Conservation (phyloP, 2,797 vertebrate genomes). For the Scyliorhinus canicula region DNA sequence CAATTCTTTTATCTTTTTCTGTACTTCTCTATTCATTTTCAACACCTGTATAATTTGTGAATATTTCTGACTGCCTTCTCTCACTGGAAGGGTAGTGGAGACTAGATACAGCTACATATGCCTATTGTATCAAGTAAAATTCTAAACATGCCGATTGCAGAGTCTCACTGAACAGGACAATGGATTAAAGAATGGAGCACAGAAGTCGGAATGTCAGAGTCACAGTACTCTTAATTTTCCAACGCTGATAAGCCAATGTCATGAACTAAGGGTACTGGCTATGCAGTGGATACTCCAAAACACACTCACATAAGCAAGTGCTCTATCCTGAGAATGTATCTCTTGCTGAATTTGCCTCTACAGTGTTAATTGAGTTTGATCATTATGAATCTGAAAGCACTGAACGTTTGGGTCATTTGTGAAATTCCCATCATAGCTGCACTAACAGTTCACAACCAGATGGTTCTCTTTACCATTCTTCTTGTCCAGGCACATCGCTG, state of each 20-base stretch:
- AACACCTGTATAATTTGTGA: background rate
- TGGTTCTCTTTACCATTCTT: background rate
- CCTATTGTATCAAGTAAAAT: background rate
- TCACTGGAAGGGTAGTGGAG: background rate
- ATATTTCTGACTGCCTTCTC: background rate
- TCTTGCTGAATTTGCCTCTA: background rate
- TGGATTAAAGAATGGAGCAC: background rate
- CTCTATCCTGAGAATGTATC: background rate
- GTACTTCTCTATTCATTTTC: background rate
- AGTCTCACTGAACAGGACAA: background rate
- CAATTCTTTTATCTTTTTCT: background rate
- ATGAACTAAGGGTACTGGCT: background rate
- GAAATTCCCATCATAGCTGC: background rate
- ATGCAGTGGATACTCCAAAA: background rate
- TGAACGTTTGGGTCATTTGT: background rate
- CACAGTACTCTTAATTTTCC: background rate
- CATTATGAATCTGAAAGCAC: background rate
- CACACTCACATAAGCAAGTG: background rate
- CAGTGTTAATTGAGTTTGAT: background rate
- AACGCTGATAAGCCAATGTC: background rate
- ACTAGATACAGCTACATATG: background rate
- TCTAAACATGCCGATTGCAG: background rate
- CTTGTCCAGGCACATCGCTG: background rate
- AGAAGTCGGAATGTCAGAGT: background rate
- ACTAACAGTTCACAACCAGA: background rate